These are phyloP conservation scores for Vulpes lagopus DNA, from an alignment of 2,113 vertebrate genomes.

Conservation along the genomic window DNA sequence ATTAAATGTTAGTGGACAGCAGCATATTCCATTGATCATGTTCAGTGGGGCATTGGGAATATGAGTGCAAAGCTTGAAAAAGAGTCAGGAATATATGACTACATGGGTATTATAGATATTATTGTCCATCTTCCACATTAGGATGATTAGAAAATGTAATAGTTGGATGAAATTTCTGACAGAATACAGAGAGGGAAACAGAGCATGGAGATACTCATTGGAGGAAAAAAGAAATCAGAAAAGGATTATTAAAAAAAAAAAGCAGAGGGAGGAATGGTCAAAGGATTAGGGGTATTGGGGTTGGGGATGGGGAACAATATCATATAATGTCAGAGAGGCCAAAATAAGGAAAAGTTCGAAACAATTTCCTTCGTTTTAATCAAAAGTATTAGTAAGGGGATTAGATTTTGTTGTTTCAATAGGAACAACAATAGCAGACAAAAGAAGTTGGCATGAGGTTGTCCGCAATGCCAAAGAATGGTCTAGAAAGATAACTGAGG, in stretches of 20 bases:
- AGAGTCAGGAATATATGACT: background rate
- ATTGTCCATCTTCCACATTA: background rate
- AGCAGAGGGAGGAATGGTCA: background rate
- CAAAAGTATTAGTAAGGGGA: background rate
- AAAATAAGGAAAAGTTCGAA: background rate
- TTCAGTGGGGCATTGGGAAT: background rate
- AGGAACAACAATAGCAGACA: background rate
- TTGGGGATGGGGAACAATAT: rapidly evolving
- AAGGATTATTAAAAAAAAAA: background rate
- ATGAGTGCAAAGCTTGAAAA: background rate
- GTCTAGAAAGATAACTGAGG: background rate
- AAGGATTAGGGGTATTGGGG: background rate
- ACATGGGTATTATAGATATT: background rate
- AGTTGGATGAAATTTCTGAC: background rate
- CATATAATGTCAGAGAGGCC: background rate
- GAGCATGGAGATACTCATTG: background rate
- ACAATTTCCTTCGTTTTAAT: background rate
- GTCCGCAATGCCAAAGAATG: background rate
- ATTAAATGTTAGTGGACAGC: background rate
- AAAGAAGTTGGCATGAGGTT: background rate
- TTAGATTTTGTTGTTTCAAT: background rate
- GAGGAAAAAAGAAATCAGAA: background rate
- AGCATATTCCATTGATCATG: background rate
- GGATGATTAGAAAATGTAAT: background rate
- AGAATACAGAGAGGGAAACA: background rate